Evolutionary conservation across 1,140 invertebrate genomes (phyloP).

Genomic region (Mylabris phalerata): DNA sequence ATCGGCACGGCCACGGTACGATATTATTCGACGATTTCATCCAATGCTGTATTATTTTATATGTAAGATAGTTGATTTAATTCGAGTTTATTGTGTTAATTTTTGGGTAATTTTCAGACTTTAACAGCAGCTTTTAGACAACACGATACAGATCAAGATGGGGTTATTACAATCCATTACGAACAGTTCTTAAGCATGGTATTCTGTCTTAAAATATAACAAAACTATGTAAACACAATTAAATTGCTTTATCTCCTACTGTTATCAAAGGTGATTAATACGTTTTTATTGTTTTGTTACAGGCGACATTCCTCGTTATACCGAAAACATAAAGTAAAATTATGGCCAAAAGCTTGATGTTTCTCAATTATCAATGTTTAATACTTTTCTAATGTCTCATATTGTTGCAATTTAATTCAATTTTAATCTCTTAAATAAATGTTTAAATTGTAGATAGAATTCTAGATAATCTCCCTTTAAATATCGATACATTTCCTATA

Average conservation of each 20-base stretch:
- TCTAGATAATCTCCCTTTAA: no score
- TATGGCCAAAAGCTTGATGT: no score
- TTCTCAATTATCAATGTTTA: no score
- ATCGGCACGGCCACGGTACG: slow-evolving; percentile 80
- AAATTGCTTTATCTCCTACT: no score
- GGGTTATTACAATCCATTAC: slow-evolving; percentile 92
- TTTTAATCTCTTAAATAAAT: no score
- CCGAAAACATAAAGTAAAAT: slow-evolving; percentile 8
- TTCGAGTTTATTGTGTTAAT: slow-evolving; percentile 21
- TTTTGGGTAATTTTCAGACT: slow-evolving; percentile 60
- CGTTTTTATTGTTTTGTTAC: not conserved
- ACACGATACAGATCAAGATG: slow-evolving; percentile 89
- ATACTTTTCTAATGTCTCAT: no score
- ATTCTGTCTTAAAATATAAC: slow-evolving; percentile 83
- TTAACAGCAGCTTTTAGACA: slow-evolving; percentile 83
- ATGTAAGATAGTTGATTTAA: slow-evolving; percentile 61
- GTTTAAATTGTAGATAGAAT: no score
- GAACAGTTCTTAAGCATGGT: slow-evolving; percentile 96
- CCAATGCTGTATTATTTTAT: slow-evolving; percentile 87
- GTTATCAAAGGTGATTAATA: no score
- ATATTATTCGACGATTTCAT: slow-evolving; percentile 99
- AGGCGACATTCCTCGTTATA: slow-evolving; percentile 13
- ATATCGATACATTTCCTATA: no score
- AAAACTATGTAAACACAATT: not conserved
- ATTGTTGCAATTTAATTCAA: no score